Evolutionary conservation across 2,888 invertebrate genomes (phyloP), one percentile per base, ranked within the genome.

Genomic region (Ophion ellenae): DNA sequence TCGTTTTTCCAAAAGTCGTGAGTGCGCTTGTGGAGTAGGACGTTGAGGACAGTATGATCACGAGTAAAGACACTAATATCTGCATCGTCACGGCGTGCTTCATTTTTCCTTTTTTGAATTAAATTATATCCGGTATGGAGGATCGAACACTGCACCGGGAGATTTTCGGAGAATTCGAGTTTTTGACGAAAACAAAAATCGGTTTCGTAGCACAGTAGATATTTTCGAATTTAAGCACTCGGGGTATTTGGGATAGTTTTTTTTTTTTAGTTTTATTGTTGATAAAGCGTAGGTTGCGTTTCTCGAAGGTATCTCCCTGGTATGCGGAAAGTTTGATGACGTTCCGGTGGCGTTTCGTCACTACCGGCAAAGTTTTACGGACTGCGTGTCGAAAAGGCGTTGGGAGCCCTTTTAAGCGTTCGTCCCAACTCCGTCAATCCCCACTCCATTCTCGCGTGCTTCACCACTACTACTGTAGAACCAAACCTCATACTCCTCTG

Each of bases 1-100:
- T 96, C 84, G 95, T 96, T 93, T 97, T 96, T 64, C 97, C 97
- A 89, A 97, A 97, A 24, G 97, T 96, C 0, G 96, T 96, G 83
- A 97, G 94, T 0, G 96, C 96, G 90, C 96, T 95, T 1, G 96
- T 95, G 10, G 94, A 94, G 69, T 95, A 94, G 0, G 95, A 95
- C 0, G 94, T 94, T 77, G 90, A 89, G 24, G 90, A 90, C 32
- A 90, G 89, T 76, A 90, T 59, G 45, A 91, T 70, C 28, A 92
- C 75, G 45, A 84, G 45, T 88, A 82, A 11, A 61, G 86, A 70
- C 47, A 81, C 69, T 20, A 84, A 71, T 67, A 83, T 82, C 20
- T 76, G 77, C 28, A 87, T 85, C 71, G 69, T 77, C 69, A 73
- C 69, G 45, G 45, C 57, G 77, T 82, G 81, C 78, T 81, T 86